Conservation (phyloP, 92 coral and sea anemone species). For the Pocillopora meandrina region DNA sequence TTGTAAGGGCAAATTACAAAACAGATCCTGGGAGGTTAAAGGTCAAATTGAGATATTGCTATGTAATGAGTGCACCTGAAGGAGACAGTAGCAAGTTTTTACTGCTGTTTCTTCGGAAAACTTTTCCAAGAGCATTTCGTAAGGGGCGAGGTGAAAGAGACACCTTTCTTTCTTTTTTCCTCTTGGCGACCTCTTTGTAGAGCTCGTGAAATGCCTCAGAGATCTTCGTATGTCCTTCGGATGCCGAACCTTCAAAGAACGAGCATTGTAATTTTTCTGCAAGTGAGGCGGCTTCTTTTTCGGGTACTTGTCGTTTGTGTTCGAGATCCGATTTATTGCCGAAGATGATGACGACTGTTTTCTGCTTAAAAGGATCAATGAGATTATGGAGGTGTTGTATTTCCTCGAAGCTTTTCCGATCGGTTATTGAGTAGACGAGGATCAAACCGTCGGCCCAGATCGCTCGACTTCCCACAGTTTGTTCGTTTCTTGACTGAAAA, state of each 20-base stretch:
- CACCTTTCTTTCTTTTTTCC: conserved; percentile 63
- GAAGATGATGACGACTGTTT: conserved; percentile 65
- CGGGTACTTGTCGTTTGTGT: conserved; percentile 68
- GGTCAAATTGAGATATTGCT: background rate
- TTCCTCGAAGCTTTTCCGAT: conserved; percentile 65
- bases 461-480: conserved; percentile 51
- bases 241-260: conserved; percentile 78
- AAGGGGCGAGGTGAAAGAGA: conserved; percentile 84
- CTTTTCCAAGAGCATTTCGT: conserved; percentile 72
- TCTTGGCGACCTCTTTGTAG: conserved; percentile 68
- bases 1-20: too few relatives aligned
- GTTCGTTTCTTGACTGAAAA: conserved; percentile 40
- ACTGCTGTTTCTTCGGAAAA: conserved; percentile 75
- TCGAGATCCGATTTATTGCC: conserved; percentile 81
- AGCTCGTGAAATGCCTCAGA: conserved; percentile 70
- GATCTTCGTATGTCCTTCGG: conserved; percentile 60
- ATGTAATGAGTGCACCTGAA: conserved; percentile 1
- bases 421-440: conserved; percentile 77
- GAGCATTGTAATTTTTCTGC: conserved; percentile 72
- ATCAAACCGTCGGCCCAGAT: conserved; percentile 84
- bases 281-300: conserved; percentile 56
- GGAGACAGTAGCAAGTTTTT: conserved; percentile 47
- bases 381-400: conserved; percentile 47
- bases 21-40: too few relatives aligned
- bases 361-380: conserved; percentile 56